Base-by-base conservation (phyloP, 2,888 invertebrate species). In the Ectobius pallidus region DNA sequence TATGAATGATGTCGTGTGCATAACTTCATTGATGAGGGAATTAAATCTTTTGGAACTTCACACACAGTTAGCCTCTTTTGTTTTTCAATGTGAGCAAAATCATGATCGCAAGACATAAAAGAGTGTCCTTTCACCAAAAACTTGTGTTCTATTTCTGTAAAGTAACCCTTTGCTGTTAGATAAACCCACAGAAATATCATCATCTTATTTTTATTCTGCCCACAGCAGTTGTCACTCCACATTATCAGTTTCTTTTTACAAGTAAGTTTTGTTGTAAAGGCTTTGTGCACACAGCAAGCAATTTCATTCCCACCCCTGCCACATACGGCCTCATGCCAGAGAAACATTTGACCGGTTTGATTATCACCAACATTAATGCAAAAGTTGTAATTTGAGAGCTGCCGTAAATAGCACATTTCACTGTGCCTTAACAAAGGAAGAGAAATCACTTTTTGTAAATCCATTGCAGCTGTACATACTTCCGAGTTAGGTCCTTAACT, bases 361-460 rank as follows among this genome's bases (percentile, higher is more conserved):
- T 52, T 52, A 52, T 52, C 52, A 52, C 52, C 52, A 52, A 52
- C 1, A 52, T 2, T 1, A 52, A 52, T 52, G 3, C 2, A 52
- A 52, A 52, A 6, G 1, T 2, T 52, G 18, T n/a, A 52, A 52
- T 52, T 16, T 1, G 52, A 52, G 3, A 52, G 52, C 52, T 20
- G 20, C 22, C 1, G 3, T 14, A 52, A 25, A 52, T 52, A 20
- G 52, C 18, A 6, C 1, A n/a, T n/a, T n/a, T n/a, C n/a, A n/a
- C n/a, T n/a, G n/a, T n/a, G n/a, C n/a, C n/a, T n/a, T n/a, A n/a
- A n/a, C n/a, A n/a, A n/a, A n/a, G n/a, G n/a, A n/a, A n/a, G n/a
- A n/a, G n/a, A n/a, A 52, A 52, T 52, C 2, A 52, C 52, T 52
- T 52, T 52, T 52, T 52, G 52, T 52, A 52, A 52, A 52, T 52